phyloP scores from a whole-genome alignment of 2,113 vertebrate species.

The Picathartes gymnocephalus region DNA sequence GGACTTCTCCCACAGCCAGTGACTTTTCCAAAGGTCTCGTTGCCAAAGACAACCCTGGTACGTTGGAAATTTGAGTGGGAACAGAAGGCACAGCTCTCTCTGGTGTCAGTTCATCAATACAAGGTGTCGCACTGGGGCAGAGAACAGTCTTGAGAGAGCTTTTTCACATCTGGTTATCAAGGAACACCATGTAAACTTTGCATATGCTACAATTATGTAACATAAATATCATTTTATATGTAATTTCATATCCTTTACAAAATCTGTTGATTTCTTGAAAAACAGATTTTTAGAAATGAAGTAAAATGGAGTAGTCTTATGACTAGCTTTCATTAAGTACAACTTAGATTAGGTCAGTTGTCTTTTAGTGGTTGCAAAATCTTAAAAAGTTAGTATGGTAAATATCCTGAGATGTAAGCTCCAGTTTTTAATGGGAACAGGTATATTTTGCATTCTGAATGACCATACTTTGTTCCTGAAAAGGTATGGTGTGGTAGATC shows the following conservation, averaged over 20 bases:
- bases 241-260: not conserved
- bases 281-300: not conserved
- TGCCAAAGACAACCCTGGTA: slow-evolving; percentile 86
- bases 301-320: not conserved
- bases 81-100: not conserved
- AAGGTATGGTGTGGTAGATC: not conserved
- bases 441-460: not conserved
- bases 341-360: not conserved
- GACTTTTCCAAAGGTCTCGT: slow-evolving; percentile 85
- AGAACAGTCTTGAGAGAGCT: not conserved
- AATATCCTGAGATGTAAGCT: not conserved
- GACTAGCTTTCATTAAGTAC: not conserved
- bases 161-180: not conserved
- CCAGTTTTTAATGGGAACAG: not conserved
- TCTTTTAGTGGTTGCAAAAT: not conserved
- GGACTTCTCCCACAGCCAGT: slow-evolving; percentile 69
- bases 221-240: not conserved
- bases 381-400: not conserved
- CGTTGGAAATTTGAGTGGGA: not conserved
- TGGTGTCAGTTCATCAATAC: not conserved
- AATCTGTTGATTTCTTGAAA: not conserved
- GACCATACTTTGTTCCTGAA: not conserved
- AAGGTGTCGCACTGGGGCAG: not conserved
- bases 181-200: not conserved
- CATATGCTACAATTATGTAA: not conserved